These are phyloP conservation scores for Nemurella pictetii DNA, from an alignment of 2,888 invertebrate genomes.

Conservation along the genomic window DNA sequence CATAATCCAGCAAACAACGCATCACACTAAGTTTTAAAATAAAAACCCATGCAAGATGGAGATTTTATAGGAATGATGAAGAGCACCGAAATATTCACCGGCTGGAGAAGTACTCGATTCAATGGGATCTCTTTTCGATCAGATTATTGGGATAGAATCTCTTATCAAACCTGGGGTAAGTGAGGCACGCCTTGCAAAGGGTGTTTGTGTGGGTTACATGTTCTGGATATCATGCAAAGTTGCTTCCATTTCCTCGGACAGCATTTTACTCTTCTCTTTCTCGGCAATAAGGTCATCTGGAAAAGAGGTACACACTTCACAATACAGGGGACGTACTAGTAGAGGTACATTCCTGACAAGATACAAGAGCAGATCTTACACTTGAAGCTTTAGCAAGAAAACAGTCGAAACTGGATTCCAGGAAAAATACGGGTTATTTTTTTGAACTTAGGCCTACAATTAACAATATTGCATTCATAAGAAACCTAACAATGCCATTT, in stretches of 20 bases:
- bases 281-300: conserved; percentile 94
- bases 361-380: background rate
- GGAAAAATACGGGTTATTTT: no score
- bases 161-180: conserved; percentile 41
- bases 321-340: background rate
- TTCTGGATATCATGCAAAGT: conserved; percentile 99
- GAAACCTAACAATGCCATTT: no score
- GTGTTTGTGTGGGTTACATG: conserved; percentile 67
- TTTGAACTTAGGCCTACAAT: no score
- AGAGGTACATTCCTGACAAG: conserved; percentile 48
- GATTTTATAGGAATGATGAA: conserved; percentile 11
- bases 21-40: conserved; percentile 38
- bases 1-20: conserved; percentile 12
- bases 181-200: conserved; percentile 37
- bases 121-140: background rate
- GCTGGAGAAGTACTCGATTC: background rate
- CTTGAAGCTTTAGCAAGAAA: no score
- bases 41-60: conserved; percentile 30
- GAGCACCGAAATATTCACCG: conserved; percentile 12
- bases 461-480: no score
- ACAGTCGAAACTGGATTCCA: no score
- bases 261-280: conserved; percentile 93
- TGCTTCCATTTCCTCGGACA: conserved; percentile 98
- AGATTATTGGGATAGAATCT: conserved; percentile 22
- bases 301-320: conserved; percentile 48